Evolutionary conservation across 2,797 vertebrate genomes (phyloP), one percentile per base, ranked within the genome.

Genomic region (Oreochromis grahami): DNA sequence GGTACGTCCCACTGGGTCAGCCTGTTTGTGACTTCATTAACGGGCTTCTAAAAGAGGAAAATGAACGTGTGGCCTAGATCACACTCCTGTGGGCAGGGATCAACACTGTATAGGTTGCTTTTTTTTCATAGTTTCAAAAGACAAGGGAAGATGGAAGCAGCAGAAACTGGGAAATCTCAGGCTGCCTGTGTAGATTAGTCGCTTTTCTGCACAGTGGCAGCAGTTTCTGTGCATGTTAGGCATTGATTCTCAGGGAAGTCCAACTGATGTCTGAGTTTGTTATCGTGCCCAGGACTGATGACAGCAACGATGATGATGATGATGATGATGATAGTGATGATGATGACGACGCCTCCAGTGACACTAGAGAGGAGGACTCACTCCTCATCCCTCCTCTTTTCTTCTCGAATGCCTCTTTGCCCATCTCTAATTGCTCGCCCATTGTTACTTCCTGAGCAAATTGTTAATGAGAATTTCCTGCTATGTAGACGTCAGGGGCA

Each of bases 21-120:
- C 84, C 94, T 96, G 95, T 96, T 96, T 96, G 95, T 93, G 96
- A 95, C 95, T 96, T 96, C 95, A 97, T 96, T 96, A 96, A 91
- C 93, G 50, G 81, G 78, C 88, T 94, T 95, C 94, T 96, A 96
- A 96, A 95, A 96, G 92, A 92, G 93, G 94, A 94, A 95, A 93
- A 94, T 95, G 93, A 95, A 94, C 86, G 87, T 80, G 76, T 86
- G 94, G 91, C 93, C 93, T 88, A 92, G 92, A 94, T 95, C 89
- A 80, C 93, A 86, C 80, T 78, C 86, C 82, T 45, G 92, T 78
- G 92, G 14, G 19, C 56, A 76, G 90, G 89, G 92, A 93, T 93
- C 88, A 88, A 82, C 90, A 77, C 56, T 2, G 29, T 63, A 9
- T 50, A 41, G 48, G 81, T 77, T 78, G 88, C 52, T 79, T 92